Evolutionary conservation across 92 coral and sea anemone species (phyloP), one percentile per base, ranked within the genome.

Genomic region (Phenganax marumi): DNA sequence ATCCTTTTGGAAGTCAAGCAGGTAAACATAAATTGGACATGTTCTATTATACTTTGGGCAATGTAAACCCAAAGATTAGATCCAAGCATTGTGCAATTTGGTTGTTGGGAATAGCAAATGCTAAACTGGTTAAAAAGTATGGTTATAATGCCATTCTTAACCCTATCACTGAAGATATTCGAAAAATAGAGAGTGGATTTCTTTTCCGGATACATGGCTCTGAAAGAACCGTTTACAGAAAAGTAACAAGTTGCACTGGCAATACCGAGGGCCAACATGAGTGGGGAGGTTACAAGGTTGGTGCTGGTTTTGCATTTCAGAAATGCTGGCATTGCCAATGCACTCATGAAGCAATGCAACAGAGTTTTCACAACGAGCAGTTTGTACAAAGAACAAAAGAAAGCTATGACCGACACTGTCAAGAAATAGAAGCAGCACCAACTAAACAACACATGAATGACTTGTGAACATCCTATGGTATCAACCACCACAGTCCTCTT

Each of bases 1-100:
- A 78, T 78, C 83, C 83, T 25, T 73, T 78, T 78, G 55, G 83
- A 78, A 60, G 83, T 54, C 83, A 60, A 49, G 83, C 83, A 57
- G 73, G 73, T 3, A 52, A 52, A 16, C 57, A 52, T 16, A 52
- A 52, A 52, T 16, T 52, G 57, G 57, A 52, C 7, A 64, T 78
- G 53, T 78, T 56, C 23, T 78, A 78, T 73, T 78, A 78, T 60
- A 78, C 70, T 55, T 77, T 77, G 57, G 72, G 69, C 50, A 58
- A 78, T 60, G 22, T 78, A 52, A 58, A 21, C 26, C 83, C 73
- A 9, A 78, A 78, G 68, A 33, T 78, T 25, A 56, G 83, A 47
- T 14, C 33, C 22, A 78, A 78, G 7, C 63, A 19, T 8, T 56
- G 63, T 56, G 63, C 63, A 56, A 56, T 56, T 56, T 4, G 63